Evolutionary conservation across 2,888 invertebrate genomes (phyloP), one percentile per base, ranked within the genome.

Genomic region (Eupithecia insigniata): DNA sequence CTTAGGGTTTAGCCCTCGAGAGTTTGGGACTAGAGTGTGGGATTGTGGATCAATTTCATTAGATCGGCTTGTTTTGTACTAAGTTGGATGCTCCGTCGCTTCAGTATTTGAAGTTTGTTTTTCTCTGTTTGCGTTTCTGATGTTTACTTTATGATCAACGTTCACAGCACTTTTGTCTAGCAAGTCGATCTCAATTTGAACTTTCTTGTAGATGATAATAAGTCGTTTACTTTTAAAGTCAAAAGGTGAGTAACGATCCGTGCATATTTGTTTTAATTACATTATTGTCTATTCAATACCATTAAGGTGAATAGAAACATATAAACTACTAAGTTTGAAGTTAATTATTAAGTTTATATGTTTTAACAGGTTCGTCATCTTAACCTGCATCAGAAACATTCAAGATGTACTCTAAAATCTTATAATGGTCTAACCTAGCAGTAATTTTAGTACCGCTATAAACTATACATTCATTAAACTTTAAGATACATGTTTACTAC

Each of bases 401-500:
- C 55, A 55, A 12, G 26, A 26, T 26, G 26, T 26, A 2, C 51
- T 22, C 22, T 46, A 6, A n/a, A 22, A 22, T 51, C 8, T 55
- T 26, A 55, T 55, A 26, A 55, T 55, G 55, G 4, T 55, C 55
- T 26, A 51, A 55, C 55, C 55, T 55, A 55, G 55, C 55, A 71
- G 62, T 71, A 58, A 69, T 51, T 74, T 71, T 43, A 69, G 43
- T 61, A 43, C 58, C 30, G 69, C 61, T 69, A 71, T 71, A 71
- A 71, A 74, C 71, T 65, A 74, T 66, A 64, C 69, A 64, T 64
- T 67, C 69, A 72, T 71, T 74, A 67, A 74, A 71, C 32, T 67
- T 67, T 68, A 69, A 74, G 66, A 71, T 71, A 69, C 61, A 68
- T 74, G 69, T 74, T 74, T 74, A 74, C 71, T 71, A 71, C 74